Evolutionary conservation across 2,888 invertebrate species (phyloP).

Genomic region (Aporophyla nigra): DNA sequence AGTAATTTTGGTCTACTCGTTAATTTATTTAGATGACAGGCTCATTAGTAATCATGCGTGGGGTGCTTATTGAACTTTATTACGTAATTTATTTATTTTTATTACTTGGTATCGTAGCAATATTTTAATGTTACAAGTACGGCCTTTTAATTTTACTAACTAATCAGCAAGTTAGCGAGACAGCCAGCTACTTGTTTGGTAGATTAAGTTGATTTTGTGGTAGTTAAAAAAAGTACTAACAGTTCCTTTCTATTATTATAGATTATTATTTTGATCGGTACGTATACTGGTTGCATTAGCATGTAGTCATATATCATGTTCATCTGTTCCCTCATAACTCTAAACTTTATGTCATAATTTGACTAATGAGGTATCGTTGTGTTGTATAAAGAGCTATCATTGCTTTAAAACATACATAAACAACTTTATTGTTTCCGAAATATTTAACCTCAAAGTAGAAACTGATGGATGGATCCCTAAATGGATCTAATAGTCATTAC

Average conservation of each 20-base stretch:
- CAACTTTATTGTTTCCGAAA: no score
- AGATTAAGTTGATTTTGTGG: neutral
- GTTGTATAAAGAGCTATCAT: no score
- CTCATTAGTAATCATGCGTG: conserved; percentile 5
- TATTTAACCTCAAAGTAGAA: no score
- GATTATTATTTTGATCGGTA: no score
- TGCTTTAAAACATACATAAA: no score
- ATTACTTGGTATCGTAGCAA: neutral
- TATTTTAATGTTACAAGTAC: neutral
- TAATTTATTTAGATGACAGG: conserved; percentile 22
- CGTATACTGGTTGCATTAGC: no score
- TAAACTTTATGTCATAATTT: no score
- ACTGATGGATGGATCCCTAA: no score
- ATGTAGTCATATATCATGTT: no score
- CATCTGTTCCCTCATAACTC: no score
- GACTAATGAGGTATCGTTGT: no score
- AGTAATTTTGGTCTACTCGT: conserved; percentile 6
- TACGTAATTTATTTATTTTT: neutral
- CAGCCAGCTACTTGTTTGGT: neutral
- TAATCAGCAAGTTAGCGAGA: neutral
- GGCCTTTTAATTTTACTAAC: neutral
- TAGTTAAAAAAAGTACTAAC: neutral
- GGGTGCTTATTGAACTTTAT: neutral
- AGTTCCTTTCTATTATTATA: neutral
- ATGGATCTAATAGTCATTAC: no score